Conservation (phyloP, 2,797 vertebrate species). For the Lacerta agilis region DNA sequence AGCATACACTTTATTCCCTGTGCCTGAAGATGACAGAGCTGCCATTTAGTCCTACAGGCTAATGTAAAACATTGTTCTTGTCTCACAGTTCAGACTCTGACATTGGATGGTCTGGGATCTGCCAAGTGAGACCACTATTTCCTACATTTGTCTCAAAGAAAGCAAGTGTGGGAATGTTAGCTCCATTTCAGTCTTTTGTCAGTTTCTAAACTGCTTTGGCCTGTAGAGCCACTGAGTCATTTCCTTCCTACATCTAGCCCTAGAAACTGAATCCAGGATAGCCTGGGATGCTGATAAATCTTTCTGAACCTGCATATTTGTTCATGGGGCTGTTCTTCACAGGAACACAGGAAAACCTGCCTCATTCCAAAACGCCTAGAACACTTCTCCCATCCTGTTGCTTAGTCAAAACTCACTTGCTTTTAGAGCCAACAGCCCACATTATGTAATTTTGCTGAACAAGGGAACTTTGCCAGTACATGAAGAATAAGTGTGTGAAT, state of each 20-base stretch:
- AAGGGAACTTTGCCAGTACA: not conserved
- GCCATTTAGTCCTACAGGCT: not conserved
- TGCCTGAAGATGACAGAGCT: not conserved
- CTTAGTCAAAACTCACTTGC: constrained; percentile 6
- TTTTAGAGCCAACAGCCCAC: not conserved
- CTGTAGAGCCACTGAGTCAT: constrained; percentile 71
- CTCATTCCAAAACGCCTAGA: constrained; percentile 18
- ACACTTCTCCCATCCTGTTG: constrained; percentile 23
- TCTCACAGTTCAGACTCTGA: not conserved
- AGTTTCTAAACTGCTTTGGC: constrained; percentile 69
- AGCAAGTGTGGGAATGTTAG: constrained; percentile 46
- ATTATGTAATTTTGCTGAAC: not conserved
- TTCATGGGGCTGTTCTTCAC: constrained; percentile 21
- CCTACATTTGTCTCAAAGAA: not conserved
- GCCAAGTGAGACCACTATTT: not conserved
- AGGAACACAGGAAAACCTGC: constrained; percentile 22
- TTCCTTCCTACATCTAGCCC: constrained; percentile 68
- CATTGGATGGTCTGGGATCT: not conserved
- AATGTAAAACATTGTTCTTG: not conserved
- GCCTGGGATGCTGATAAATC: constrained; percentile 67
- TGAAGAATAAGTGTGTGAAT: not conserved
- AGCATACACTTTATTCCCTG: not conserved
- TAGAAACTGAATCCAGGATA: constrained; percentile 54
- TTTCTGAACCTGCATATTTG: constrained; percentile 58
- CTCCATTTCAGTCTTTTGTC: constrained; percentile 52